Conservation (phyloP, 2,113 vertebrate species). For the Xyliphius kryptos region DNA sequence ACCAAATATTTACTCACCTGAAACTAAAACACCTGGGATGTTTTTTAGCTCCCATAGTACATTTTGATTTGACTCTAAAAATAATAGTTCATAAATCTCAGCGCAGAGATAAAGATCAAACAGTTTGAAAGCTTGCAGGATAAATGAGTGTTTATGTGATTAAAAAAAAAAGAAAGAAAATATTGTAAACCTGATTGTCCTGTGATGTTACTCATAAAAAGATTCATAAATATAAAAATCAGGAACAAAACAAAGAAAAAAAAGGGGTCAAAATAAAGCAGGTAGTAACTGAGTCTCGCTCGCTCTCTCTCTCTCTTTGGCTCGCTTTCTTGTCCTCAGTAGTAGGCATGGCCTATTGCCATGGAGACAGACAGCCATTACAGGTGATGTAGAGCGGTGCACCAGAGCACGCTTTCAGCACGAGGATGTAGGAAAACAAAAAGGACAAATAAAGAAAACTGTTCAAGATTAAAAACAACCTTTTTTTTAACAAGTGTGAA, state of each 20-base stretch:
- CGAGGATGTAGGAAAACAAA: background rate
- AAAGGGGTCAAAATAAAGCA: background rate
- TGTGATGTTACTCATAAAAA: too few species aligned
- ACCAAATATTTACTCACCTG: too few species aligned
- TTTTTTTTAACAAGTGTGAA: background rate
- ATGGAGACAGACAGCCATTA: slow-evolving; percentile 69
- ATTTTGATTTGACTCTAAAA: too few species aligned
- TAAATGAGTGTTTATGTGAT: too few species aligned
- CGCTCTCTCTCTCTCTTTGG: slow-evolving; percentile 5
- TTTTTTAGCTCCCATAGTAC: too few species aligned
- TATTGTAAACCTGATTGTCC: too few species aligned
- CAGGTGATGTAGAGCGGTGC: slow-evolving; percentile 64
- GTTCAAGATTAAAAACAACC: background rate
- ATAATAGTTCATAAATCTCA: too few species aligned
- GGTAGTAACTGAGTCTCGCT: background rate
- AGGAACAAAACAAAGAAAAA: background rate
- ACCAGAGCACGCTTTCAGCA: slow-evolving; percentile 48
- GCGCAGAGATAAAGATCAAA: too few species aligned
- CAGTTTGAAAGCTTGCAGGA: too few species aligned
- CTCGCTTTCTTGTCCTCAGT: slow-evolving; percentile 24
- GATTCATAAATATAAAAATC: too few species aligned
- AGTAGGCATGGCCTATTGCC: slow-evolving; percentile 59
- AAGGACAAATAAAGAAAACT: background rate
- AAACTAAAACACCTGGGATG: too few species aligned
- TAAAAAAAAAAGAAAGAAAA: too few species aligned